Evolutionary conservation across 2,113 vertebrate genomes (phyloP).

Genomic region (Brienomyrus brachyistius): DNA sequence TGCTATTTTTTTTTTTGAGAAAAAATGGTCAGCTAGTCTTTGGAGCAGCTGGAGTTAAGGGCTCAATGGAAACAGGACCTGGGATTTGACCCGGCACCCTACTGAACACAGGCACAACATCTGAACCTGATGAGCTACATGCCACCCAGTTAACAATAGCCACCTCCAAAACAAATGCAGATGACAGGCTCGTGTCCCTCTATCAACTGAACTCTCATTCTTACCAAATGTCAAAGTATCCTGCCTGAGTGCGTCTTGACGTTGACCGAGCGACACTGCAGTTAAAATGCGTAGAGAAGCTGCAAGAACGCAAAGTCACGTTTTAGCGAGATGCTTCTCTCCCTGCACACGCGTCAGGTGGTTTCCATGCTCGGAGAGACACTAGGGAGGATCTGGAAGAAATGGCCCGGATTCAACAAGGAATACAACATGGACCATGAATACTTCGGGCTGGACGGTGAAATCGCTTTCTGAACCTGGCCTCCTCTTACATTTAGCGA

Average conservation of each 20-base stretch:
- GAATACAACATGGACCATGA: slow-evolving; percentile 70
- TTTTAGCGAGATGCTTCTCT: neutral
- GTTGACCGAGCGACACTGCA: neutral
- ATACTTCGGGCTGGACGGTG: slow-evolving; percentile 67
- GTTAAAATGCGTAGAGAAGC: neutral
- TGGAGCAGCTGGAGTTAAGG: neutral
- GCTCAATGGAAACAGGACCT: neutral
- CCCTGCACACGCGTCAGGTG: slow-evolving; percentile 39
- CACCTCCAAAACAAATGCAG: neutral
- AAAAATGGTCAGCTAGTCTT: neutral
- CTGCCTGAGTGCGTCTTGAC: neutral
- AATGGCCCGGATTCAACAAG: slow-evolving; percentile 64
- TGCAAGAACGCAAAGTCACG: too few species aligned
- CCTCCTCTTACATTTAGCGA: neutral
- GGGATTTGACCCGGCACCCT: neutral
- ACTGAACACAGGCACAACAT: neutral
- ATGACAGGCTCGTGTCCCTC: neutral
- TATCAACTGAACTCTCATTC: neutral
- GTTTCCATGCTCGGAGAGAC: slow-evolving; percentile 49
- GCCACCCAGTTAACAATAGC: neutral
- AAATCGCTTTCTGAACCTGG: slow-evolving; percentile 26
- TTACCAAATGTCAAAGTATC: neutral
- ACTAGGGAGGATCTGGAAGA: slow-evolving; percentile 57
- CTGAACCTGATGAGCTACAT: neutral
- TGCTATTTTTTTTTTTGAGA: neutral